Percentiles rank a stretch among this genome's conserved stretches.
phyloP scores from a whole-genome alignment of 2,797 vertebrate genomes.

The Sebastes iracundus region DNA sequence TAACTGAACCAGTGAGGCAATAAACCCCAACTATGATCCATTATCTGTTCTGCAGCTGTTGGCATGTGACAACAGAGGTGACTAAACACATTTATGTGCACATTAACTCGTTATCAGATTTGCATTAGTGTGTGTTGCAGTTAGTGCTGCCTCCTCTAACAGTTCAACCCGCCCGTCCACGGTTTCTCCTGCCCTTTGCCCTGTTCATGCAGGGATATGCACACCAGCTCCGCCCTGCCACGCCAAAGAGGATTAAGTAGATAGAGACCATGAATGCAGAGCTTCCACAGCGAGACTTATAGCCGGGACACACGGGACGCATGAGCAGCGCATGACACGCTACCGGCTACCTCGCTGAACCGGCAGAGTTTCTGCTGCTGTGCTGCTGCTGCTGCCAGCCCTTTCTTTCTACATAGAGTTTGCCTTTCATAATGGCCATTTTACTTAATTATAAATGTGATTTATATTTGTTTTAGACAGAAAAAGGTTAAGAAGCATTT shows the following conservation, averaged over 20 bases:
- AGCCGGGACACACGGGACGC: too few relatives aligned
- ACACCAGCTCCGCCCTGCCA: neutral
- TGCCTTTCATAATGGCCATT: too few relatives aligned
- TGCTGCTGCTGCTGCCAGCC: too few relatives aligned
- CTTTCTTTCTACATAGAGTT: too few relatives aligned
- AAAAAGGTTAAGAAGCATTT: too few relatives aligned
- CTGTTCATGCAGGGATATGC: neutral
- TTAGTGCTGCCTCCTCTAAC: neutral
- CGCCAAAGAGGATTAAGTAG: slow-evolving; percentile 25
- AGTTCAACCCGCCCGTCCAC: neutral
- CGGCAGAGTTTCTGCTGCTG: too few relatives aligned
- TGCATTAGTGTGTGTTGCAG: neutral
- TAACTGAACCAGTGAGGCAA: neutral
- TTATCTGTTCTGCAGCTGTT: slow-evolving; percentile 1
- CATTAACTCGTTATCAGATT: neutral
- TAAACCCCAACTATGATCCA: neutral
- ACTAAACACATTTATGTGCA: neutral
- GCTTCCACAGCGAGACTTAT: neutral
- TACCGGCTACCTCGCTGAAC: too few relatives aligned
- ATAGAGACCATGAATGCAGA: slow-evolving; percentile 21
- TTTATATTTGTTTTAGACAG: too few relatives aligned
- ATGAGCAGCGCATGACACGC: too few relatives aligned
- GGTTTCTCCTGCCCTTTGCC: neutral
- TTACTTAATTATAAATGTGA: too few relatives aligned
- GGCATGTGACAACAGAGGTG: neutral